These are phyloP conservation scores for Nephrocerus scutellatus DNA, from an alignment of 2,888 invertebrate genomes.

Conservation along the genomic window DNA sequence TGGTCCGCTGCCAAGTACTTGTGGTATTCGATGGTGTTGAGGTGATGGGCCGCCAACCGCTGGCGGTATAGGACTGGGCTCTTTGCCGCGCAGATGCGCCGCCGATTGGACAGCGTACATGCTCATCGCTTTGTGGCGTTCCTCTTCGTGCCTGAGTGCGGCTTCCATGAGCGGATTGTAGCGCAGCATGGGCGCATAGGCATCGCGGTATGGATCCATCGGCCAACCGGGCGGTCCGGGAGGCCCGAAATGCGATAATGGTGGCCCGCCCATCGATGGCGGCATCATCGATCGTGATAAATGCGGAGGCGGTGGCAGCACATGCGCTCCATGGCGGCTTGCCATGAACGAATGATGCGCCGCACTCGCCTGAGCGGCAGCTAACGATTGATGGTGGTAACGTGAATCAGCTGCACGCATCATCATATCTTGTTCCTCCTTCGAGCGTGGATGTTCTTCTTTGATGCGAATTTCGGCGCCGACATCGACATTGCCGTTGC, in stretches of 20 bases:
- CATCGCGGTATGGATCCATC: conserved; percentile 60
- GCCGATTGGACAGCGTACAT: conserved; percentile 59
- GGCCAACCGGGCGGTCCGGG: conserved; percentile 53
- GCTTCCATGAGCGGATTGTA: conserved; percentile 76
- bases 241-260: conserved; percentile 55
- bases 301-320: conserved; percentile 51
- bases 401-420: conserved; percentile 51
- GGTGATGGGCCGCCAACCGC: conserved; percentile 34
- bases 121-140: conserved; percentile 68
- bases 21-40: conserved; percentile 42
- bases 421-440: conserved; percentile 50
- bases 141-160: conserved; percentile 69
- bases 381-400: conserved; percentile 50
- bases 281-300: conserved; percentile 52
- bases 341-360: conserved; percentile 49
- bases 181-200: conserved; percentile 61
- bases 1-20: no score
- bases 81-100: conserved; percentile 45
- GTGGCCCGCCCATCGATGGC: conserved; percentile 46
- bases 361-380: conserved; percentile 46
- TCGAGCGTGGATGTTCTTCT: conserved; percentile 50
- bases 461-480: conserved; percentile 23
- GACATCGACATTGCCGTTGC: conserved; percentile 57
- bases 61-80: conserved; percentile 47
- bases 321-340: conserved; percentile 50